Conservation (phyloP, 1,140 invertebrate genomes). For the Cydia fagiglandana region DNA sequence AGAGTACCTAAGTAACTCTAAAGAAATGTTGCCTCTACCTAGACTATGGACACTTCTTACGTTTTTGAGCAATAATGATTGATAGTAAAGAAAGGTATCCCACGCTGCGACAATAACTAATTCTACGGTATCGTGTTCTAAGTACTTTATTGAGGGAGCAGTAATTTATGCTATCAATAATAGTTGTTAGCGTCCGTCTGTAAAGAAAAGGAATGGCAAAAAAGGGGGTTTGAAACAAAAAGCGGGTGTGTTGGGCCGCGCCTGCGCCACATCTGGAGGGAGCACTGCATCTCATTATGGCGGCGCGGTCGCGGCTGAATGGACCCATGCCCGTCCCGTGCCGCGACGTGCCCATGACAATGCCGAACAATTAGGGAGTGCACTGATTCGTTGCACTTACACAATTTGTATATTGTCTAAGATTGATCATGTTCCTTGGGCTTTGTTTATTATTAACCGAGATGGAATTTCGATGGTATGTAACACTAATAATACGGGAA, state of each 20-base stretch:
- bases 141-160: background rate
- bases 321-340: slow-evolving; percentile 47
- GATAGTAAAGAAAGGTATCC: background rate
- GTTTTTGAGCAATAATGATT: background rate
- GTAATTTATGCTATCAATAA: slow-evolving; percentile 44
- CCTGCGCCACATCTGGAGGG: slow-evolving; percentile 74
- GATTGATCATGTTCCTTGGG: slow-evolving; percentile 1
- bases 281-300: slow-evolving; percentile 74
- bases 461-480: background rate
- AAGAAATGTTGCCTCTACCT: background rate
- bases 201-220: slow-evolving; percentile 51
- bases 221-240: slow-evolving; percentile 65
- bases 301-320: slow-evolving; percentile 60
- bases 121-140: background rate
- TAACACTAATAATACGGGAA: background rate
- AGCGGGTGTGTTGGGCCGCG: slow-evolving; percentile 60
- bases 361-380: slow-evolving; percentile 27
- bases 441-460: background rate
- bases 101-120: background rate
- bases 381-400: slow-evolving; percentile 31
- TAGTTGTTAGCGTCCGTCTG: slow-evolving; percentile 37
- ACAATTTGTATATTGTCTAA: slow-evolving; percentile 21
- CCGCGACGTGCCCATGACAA: slow-evolving; percentile 36
- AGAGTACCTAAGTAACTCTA: background rate
- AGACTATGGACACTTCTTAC: slow-evolving; percentile 21